A percentile compares a stretch with the other conserved stretches of the same genome.
These are phyloP conservation scores for Thalassarche chlororhynchos DNA, from an alignment of 2,113 vertebrate species.

Conservation along the genomic window DNA sequence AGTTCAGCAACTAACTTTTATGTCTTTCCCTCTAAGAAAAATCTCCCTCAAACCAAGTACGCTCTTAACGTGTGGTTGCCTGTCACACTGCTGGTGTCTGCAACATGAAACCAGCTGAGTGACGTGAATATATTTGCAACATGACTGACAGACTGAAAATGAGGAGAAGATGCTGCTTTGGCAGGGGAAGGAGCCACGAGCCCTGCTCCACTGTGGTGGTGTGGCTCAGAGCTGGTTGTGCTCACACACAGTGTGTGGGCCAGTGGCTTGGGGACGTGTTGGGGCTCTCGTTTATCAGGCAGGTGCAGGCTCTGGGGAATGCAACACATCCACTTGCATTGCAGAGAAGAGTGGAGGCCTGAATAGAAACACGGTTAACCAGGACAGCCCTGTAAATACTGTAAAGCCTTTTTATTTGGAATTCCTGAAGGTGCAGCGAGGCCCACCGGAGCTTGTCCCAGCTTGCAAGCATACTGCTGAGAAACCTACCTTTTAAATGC, in stretches of 20 bases:
- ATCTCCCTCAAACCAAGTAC: neutral
- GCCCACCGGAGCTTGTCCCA: neutral
- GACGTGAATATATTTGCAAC: neutral
- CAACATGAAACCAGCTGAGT: neutral
- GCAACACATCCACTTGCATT: neutral
- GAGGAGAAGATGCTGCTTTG: neutral
- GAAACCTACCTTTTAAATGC: neutral
- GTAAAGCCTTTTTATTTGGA: neutral
- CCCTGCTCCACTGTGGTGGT: fast-evolving
- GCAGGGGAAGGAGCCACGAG: neutral
- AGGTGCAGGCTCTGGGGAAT: neutral
- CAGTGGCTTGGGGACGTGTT: fast-evolving
- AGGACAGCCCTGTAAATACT: neutral
- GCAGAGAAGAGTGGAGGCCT: neutral
- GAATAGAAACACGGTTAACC: neutral
- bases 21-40: neutral
- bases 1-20: neutral
- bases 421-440: neutral
- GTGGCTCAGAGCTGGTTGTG: neutral
- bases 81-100: neutral
- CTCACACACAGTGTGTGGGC: neutral
- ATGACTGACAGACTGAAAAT: neutral
- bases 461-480: neutral
- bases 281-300: neutral
- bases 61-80: neutral